Evolutionary conservation across 2,888 invertebrate species (phyloP), one percentile per base, ranked within the genome.

Genomic region (Pandemis corylana): DNA sequence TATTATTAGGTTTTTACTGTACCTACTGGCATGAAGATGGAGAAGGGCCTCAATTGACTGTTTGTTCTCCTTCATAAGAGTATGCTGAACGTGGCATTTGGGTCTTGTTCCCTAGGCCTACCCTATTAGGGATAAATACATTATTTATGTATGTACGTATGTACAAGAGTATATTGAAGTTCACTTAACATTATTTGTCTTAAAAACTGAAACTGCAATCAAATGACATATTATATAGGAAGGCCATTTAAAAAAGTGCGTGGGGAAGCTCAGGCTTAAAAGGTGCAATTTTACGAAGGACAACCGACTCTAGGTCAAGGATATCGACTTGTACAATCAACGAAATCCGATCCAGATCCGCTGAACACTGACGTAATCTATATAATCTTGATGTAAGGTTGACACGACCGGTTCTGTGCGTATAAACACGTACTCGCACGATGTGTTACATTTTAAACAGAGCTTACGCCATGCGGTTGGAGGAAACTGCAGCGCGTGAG

Each of bases 281-380:
- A 42, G 15, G 42, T 46, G 44, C 20, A 4, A 36, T 10, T 62
- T 62, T 61, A n/a, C 68, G 74, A 70, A 74, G 74, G 74, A 74
- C 74, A 51, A 68, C 62, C 36, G 28, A 12, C 68, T 20, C 15
- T 64, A 51, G 73, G 74, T 74, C 74, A 74, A 74, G 74, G 74
- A 69, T 65, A 46, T 41, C 64, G 15, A 64, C 64, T 67, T 41
- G 44, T 36, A 42, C 65, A 70, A 68, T 66, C 62, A 64, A 51
- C 69, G 74, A 74, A 74, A 70, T 72, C 64, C 53, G 74, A 74
- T 74, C 74, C 68, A 68, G 72, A 68, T 72, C 72, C 53, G 41
- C 70, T 75, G 75, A 63, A 67, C 10, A 49, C 67, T 71, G 71
- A 75, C 75, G 75, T 75, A 75, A 75, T 75, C 75, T 75, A 62